Conservation (phyloP, 2,797 vertebrate species). For the Danio albolineatus region DNA sequence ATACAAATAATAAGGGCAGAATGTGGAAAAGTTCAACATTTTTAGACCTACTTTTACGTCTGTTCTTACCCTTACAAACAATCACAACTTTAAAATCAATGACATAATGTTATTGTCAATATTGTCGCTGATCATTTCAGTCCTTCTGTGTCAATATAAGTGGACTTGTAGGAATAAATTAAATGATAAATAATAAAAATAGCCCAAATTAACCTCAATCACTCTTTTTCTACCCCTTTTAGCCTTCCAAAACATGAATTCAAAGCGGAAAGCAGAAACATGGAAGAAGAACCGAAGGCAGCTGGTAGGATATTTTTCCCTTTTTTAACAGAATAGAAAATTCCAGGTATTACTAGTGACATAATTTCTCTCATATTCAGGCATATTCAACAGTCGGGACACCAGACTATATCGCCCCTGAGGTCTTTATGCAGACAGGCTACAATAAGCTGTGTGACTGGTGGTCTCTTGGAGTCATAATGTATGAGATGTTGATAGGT, state of each 20-base stretch:
- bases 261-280: constrained; percentile 98
- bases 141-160: not conserved
- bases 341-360: not conserved
- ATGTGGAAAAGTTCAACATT: not conserved
- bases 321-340: not conserved
- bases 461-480: constrained; percentile 98
- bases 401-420: constrained; percentile 95
- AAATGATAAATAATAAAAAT: not conserved
- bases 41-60: not conserved
- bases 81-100: no score
- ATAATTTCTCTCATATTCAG: constrained; percentile 67
- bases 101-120: not conserved
- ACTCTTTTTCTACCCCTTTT: constrained; percentile 12
- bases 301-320: constrained; percentile 80
- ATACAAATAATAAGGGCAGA: not conserved
- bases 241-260: constrained; percentile 99
- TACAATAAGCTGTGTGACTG: constrained; percentile 98
- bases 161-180: not conserved
- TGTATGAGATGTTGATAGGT: constrained; percentile 99
- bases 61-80: not conserved
- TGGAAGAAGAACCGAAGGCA: constrained; percentile 99
- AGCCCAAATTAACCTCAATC: not conserved
- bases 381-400: constrained; percentile 97
- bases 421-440: constrained; percentile 97
- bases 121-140: not conserved